Base-by-base conservation (phyloP, 2,888 invertebrate genomes). In the Athetis lepigone region DNA sequence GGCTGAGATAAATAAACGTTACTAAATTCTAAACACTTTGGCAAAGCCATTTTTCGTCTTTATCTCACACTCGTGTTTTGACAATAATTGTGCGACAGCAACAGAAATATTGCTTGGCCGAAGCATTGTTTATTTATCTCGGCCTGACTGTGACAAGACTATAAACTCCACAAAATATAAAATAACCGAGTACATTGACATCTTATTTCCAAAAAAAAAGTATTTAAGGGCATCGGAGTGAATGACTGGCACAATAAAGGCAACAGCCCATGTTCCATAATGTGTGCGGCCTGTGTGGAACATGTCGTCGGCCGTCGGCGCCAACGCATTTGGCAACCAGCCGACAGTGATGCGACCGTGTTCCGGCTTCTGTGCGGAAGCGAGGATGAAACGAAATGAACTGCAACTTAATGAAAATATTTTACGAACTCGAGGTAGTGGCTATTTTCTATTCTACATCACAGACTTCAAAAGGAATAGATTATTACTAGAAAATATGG, bases 281-380 rank as follows among this genome's bases (percentile, higher is more conserved):
- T n/a, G n/a, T n/a, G n/a, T n/a, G 62, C 61, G 61, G 70, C 62
- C 69, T 68, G 62, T 50, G 56, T 47, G 58, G 67, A 74, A 72
- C 75, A 75, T 77, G 75, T 64, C 59, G 49, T 56, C 36, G 66
- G 58, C 63, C 69, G 59, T 77, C 68, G 72, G 79, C 81, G 85
- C 84, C 84, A 84, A 82, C 80, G 79, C 82, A 80, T 83, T 84
- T 87, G 86, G 85, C 86, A 85, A 81, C 67, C 67, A 29, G 78
- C 85, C 83, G 75, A 79, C 79, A 77, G 73, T 85, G 86, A 87
- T 83, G 82, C 80, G 79, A 81, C 81, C 85, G 84, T 83, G 83
- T 84, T 83, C 85, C 82, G 79, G 73, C 77, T 59, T 66, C 68
- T 72, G 75, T 78, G 80, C 70, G 62, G 68, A 42, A 36, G 36